Percentiles rank a stretch among this genome's conserved stretches.
phyloP scores from a whole-genome alignment of 2,797 vertebrate species.

The Pogoniulus pusillus region DNA sequence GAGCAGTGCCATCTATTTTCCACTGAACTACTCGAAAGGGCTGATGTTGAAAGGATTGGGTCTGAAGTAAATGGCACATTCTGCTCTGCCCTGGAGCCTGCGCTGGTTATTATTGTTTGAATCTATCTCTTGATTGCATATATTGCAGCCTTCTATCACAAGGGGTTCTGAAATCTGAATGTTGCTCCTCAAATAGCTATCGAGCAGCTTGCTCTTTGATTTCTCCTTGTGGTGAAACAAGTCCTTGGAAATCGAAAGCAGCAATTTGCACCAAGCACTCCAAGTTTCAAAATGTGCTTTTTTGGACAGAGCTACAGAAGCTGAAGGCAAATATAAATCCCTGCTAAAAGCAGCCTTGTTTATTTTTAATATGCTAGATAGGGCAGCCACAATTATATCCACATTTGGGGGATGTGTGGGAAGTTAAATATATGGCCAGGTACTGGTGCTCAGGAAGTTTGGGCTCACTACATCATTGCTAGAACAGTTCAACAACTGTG shows the following conservation, averaged over 20 bases:
- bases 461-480: not conserved
- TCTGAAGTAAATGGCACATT: conserved; percentile 44
- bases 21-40: not conserved
- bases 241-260: not conserved
- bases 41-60: not conserved
- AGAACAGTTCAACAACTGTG: not conserved
- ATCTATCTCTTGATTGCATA: conserved; percentile 51
- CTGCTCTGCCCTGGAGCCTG: conserved; percentile 40
- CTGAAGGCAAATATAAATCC: not conserved
- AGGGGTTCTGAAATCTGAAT: not conserved
- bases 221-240: not conserved
- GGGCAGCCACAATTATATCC: not conserved
- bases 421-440: not conserved
- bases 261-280: not conserved
- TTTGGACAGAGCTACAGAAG: not conserved
- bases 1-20: conserved; percentile 24
- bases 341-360: not conserved
- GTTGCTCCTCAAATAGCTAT: not conserved
- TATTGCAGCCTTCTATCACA: conserved; percentile 41
- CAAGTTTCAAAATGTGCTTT: conserved; percentile 1
- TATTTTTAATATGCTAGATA: not conserved
- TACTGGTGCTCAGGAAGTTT: not conserved
- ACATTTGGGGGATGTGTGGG: not conserved
- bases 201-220: not conserved
- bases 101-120: conserved; percentile 54